Base-by-base conservation (phyloP, 2,113 vertebrate genomes). In the Gnathochromis pfefferi region DNA sequence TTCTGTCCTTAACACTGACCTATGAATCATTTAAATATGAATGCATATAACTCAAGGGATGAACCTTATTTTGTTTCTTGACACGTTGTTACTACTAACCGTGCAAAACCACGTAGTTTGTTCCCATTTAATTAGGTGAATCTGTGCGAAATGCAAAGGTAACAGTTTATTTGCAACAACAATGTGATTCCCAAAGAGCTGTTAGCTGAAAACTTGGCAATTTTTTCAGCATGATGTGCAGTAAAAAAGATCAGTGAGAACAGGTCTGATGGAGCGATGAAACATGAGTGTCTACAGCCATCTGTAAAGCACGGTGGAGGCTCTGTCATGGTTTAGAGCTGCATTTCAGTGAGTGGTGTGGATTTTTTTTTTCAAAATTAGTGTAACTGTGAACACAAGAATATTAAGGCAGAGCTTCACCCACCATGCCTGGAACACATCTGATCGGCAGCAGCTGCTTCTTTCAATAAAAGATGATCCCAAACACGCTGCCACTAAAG, bases 361-460 rank as follows among this genome's bases (percentile, higher is more conserved):
- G 63, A 68, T 40, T 0, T 5, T 10, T 5, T 10, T 38, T 40
- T 21, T 8, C 11, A 40, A 68, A 40, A 40, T 68, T 0, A 38
- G 1, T 40, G 33, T 13, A 40, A 40, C 11, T 0, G 4, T 21
- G 33, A 40, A 40, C 11, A 38, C 19, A 40, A 40, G n/a, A 68
- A 38, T 68, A 68, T 38, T 38, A 65, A 38, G 58, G 38, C 33
- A 68, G 63, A 68, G 33, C 33, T 68, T 1, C 33, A 3, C 6
- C 33, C 63, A 40, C 33, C 31, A 3, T 65, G 11, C 19, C 63
- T 40, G 35, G 0, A 40, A 40, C n/a, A 38, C 7, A 68, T 68
- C 0, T 9, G 35, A 68, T 14, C 0, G 0, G 58, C 58, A 35
- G 19, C 60, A 65, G 33, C 60, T n/a, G 0, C 33, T n/a, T 38